Conservation (phyloP, 2,113 vertebrate species). For the Platycercus adscitus region DNA sequence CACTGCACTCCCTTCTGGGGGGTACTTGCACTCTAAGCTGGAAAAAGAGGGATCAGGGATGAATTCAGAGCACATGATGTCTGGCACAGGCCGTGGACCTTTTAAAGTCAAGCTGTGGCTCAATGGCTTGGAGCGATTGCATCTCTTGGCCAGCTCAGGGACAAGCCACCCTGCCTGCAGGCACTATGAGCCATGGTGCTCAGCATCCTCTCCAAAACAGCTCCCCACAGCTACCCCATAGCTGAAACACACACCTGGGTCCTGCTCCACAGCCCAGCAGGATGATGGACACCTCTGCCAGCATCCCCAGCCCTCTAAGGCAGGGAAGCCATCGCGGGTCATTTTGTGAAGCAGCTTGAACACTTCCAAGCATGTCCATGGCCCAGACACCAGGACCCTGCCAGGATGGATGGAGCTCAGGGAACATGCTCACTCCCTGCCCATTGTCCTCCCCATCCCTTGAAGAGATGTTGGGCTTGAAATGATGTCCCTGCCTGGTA, state of each 20-base stretch:
- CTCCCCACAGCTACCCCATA: neutral
- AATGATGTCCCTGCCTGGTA: neutral
- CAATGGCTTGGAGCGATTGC: neutral
- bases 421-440: neutral
- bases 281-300: neutral
- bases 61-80: neutral
- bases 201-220: neutral
- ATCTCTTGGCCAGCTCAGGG: neutral
- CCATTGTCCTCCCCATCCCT: neutral
- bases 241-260: accelerated
- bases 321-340: accelerated
- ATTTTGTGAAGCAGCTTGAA: neutral
- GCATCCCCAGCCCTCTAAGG: neutral
- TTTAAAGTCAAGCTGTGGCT: neutral
- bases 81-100: neutral
- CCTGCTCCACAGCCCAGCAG: neutral
- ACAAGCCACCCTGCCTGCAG: neutral
- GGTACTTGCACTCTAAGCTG: neutral
- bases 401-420: accelerated
- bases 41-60: neutral
- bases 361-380: accelerated
- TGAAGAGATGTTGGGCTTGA: accelerated
- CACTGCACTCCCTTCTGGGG: neutral
- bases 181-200: neutral
- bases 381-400: neutral